phyloP scores from a whole-genome alignment of 2,797 vertebrate species.

The Loris lydekkerianus region DNA sequence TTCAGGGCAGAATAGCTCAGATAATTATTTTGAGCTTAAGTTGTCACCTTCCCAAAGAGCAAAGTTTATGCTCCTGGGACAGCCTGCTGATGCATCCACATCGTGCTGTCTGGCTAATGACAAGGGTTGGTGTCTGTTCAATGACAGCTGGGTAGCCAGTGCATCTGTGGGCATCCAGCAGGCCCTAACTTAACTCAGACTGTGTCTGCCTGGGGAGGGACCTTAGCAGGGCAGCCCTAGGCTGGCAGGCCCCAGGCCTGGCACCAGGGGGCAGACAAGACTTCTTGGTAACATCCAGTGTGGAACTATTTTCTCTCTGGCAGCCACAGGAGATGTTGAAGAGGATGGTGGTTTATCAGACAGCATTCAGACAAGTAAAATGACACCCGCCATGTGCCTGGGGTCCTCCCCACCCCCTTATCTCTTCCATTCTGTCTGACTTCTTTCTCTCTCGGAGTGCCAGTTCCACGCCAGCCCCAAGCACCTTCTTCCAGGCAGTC shows the following conservation, averaged over 20 bases:
- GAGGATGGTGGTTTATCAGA: conserved; percentile 99
- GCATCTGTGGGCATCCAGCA: rapidly evolving
- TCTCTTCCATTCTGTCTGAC: conserved; percentile 71
- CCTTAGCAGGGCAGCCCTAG: background rate
- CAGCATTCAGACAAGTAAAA: conserved; percentile 98
- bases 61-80: conserved; percentile 13
- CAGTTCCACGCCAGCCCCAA: background rate
- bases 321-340: conserved; percentile 99
- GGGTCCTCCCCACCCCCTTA: rapidly evolving
- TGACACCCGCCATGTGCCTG: background rate
- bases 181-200: background rate
- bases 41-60: conserved; percentile 23
- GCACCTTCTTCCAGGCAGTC: background rate
- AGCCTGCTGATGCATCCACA: rapidly evolving
- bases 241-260: conserved; percentile 21
- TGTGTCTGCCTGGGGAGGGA: background rate
- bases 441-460: background rate
- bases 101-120: background rate
- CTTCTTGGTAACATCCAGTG: conserved; percentile 63
- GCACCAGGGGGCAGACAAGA: conserved; percentile 79
- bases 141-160: background rate
- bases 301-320: conserved; percentile 87
- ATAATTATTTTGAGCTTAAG: conserved; percentile 65
- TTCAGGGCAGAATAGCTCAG: conserved; percentile 23
- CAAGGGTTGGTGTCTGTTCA: background rate